Percentiles rank a stretch among this genome's conserved stretches.
Evolutionary conservation across 2,797 vertebrate genomes (phyloP).

Genomic region (Acanthis flammea): DNA sequence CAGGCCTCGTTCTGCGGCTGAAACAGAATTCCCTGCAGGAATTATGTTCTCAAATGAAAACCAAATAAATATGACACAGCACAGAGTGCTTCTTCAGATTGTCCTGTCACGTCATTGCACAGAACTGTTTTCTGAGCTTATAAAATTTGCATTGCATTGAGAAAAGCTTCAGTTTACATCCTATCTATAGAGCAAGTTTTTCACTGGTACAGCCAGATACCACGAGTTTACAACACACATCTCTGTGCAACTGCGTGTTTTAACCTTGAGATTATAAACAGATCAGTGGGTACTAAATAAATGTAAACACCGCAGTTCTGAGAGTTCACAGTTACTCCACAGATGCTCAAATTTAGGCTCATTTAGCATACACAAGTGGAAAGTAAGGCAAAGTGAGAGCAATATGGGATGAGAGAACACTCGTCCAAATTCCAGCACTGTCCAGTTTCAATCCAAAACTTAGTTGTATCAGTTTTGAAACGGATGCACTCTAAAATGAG

Average conservation of each 20-base stretch:
- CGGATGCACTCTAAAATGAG: background rate
- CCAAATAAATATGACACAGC: background rate
- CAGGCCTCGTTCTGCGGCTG: background rate
- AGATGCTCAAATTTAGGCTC: background rate
- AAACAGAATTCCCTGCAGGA: constrained; percentile 29
- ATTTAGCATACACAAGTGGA: background rate
- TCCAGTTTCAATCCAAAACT: background rate
- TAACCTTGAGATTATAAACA: background rate
- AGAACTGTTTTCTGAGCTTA: background rate
- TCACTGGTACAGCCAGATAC: background rate
- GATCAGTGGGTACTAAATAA: background rate
- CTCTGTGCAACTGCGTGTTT: background rate
- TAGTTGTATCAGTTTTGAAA: background rate
- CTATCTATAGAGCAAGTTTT: background rate
- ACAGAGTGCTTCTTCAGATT: background rate
- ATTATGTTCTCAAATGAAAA: background rate
- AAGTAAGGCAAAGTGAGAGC: background rate
- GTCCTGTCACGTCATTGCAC: background rate
- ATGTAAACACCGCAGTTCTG: background rate
- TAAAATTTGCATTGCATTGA: background rate
- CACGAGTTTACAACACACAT: background rate
- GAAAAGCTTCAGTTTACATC: background rate
- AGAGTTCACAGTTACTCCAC: background rate
- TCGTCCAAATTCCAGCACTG: background rate
- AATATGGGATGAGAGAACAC: background rate